Evolutionary conservation across 2,113 vertebrate genomes (phyloP), one percentile per base, ranked within the genome.

Genomic region (Vombatus ursinus): DNA sequence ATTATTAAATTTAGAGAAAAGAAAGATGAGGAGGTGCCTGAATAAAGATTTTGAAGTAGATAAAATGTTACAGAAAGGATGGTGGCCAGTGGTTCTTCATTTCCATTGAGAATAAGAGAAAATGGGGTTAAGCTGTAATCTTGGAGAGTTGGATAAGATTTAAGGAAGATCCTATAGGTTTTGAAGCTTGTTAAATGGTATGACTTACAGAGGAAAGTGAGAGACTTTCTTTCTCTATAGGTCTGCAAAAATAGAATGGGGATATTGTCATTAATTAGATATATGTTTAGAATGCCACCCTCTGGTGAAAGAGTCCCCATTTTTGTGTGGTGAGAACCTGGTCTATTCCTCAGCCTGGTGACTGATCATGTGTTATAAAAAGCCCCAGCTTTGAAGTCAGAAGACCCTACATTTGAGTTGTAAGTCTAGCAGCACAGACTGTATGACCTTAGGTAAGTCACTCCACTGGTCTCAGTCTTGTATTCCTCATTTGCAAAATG

Each of bases 1-100:
- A 68, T 14, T 31, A 68, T 11, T 68, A 68, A 68, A 68, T 68
- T 68, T 68, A 68, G 28, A 37, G 57, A 68, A 47, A 31, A 0
- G 52, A 84, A 96, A 92, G 52, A 92, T 92, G 50, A 52, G 91
- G 24, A 24, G 5, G 1, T 48, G 94, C 52, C 28, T n/a, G 51
- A 53, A 90, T 84, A 53, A 91, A 25, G 37, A 11, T 90, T 53
- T 91, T 52, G 90, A 52, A 90, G 84, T 53, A 47, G 12, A 37
- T 26, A 91, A 94, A 93, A 92, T 92, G 61, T 92, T 57, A 50
- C 89, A 44, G 26, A 26, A 48, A 91, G 31, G 90, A 51, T 92
- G 92, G n/a, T 50, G 51, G 90, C 8, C 44, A 49, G 25, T 14
- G 90, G 51, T 91, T 93, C 90, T 90, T 25, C 28, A 96, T 47